Evolutionary conservation across 2,113 vertebrate species (phyloP).

Genomic region (Chrysemys picta): DNA sequence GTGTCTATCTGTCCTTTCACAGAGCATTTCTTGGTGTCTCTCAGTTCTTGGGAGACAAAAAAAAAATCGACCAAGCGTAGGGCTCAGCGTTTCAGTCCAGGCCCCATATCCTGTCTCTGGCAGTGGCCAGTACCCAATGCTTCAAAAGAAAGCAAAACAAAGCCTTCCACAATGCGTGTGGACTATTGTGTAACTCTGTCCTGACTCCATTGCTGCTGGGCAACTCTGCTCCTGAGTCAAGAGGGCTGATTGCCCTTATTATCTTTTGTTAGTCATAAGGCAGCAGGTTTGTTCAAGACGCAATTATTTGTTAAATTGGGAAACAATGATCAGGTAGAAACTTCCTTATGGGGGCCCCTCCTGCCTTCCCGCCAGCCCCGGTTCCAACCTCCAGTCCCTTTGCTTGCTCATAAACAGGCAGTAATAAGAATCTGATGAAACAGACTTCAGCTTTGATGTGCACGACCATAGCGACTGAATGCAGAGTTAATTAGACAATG

Average conservation of each 20-base stretch:
- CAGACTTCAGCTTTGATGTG: neutral
- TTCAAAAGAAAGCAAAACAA: neutral
- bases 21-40: neutral
- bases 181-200: neutral
- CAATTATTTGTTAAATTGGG: neutral
- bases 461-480: neutral
- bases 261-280: neutral
- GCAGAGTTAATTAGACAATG: constrained; percentile 25
- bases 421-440: neutral
- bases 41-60: neutral
- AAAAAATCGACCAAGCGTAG: neutral
- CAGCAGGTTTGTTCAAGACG: neutral
- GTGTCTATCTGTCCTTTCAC: neutral
- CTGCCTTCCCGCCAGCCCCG: neutral
- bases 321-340: neutral
- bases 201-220: neutral
- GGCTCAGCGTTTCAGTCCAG: neutral
- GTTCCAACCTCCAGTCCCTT: neutral
- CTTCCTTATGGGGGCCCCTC: neutral
- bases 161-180: neutral
- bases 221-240: neutral
- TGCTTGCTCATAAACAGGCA: neutral
- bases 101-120: neutral
- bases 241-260: neutral
- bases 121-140: neutral